A percentile compares a stretch with the other conserved stretches of the same genome.
These are phyloP conservation scores for Macroglossus sobrinus DNA, from an alignment of 2,113 vertebrate species.

Conservation along the genomic window DNA sequence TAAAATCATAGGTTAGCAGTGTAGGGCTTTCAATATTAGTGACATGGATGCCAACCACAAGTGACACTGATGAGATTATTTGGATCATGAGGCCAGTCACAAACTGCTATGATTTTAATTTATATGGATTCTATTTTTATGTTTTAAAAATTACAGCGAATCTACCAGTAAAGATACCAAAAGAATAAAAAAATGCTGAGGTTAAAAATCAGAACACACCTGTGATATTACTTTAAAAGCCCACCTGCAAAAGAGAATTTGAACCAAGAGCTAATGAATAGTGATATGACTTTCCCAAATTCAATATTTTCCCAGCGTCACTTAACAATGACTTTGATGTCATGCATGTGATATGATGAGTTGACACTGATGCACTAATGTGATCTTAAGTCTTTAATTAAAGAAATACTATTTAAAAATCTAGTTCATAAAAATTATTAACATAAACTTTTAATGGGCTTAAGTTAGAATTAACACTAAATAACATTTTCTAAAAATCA, in stretches of 20 bases:
- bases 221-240: not conserved
- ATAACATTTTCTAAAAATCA: slow-evolving; percentile 5
- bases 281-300: not conserved
- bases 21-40: not conserved
- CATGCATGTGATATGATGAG: not conserved
- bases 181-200: not conserved
- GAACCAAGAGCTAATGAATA: not conserved
- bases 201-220: not conserved
- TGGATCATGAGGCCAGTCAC: too few relatives aligned
- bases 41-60: not conserved
- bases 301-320: not conserved
- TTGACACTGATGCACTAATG: not conserved
- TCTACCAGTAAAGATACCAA: not conserved
- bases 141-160: not conserved
- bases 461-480: slow-evolving; percentile 7
- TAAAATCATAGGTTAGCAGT: not conserved
- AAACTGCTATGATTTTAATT: not conserved
- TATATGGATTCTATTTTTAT: not conserved
- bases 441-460: slow-evolving; percentile 55
- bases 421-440: slow-evolving; percentile 65
- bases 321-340: not conserved
- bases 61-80: not conserved
- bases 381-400: slow-evolving; percentile 38
- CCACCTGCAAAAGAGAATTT: not conserved
- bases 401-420: slow-evolving; percentile 47